Evolutionary conservation across 2,113 vertebrate genomes (phyloP).

Genomic region (Aegypius monachus): DNA sequence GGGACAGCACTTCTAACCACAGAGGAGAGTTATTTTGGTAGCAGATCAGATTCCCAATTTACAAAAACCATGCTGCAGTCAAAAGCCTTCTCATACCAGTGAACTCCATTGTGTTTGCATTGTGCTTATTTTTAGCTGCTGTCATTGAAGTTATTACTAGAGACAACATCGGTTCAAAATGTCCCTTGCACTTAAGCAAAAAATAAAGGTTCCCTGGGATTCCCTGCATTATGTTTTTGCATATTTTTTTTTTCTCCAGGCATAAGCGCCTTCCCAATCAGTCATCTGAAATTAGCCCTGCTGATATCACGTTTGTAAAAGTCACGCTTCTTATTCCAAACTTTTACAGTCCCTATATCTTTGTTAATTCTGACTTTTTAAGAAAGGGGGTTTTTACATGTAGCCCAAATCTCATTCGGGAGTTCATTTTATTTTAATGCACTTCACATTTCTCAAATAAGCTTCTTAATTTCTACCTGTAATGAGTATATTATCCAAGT

Average conservation of each 20-base stretch:
- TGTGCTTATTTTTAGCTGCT: conserved; percentile 13
- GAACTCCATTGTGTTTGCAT: not conserved
- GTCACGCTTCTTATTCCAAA: not conserved
- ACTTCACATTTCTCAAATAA: conserved; percentile 8
- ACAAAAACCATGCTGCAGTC: not conserved
- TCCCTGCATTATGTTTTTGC: not conserved
- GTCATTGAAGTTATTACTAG: not conserved
- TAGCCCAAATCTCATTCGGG: not conserved
- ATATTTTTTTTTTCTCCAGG: not conserved
- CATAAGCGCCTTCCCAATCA: not conserved
- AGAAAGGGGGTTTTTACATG: not conserved
- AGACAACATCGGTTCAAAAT: not conserved
- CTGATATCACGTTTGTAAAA: not conserved
- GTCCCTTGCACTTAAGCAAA: not conserved
- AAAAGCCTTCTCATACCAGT: not conserved
- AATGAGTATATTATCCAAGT: not conserved
- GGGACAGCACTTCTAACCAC: not conserved
- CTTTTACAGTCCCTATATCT: not conserved
- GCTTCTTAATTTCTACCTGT: not conserved
- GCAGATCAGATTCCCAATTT: not conserved
- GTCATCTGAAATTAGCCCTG: not conserved
- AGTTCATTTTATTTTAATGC: not conserved
- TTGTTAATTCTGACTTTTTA: not conserved
- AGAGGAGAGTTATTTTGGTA: not conserved
- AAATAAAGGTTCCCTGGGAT: not conserved